Evolutionary conservation across 1,140 invertebrate species (phyloP).

Genomic region (Drosophila bipectinata): DNA sequence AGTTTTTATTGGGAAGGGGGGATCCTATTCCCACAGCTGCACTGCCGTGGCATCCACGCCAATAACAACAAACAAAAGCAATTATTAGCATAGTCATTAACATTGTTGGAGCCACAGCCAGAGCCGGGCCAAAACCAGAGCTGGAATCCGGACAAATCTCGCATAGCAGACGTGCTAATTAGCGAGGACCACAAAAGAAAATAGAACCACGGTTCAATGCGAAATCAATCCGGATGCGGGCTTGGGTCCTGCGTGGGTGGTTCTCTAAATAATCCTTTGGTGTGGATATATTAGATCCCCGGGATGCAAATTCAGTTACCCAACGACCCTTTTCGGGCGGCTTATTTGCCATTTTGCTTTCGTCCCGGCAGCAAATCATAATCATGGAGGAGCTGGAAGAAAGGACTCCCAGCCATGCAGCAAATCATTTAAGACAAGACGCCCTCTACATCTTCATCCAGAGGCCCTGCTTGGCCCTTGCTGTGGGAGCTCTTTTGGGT

Average conservation of each 20-base stretch:
- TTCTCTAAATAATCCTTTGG: conserved; percentile 32
- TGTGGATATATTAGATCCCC: too few species aligned
- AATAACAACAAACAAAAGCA: conserved; percentile 53
- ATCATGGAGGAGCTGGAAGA: conserved; percentile 5
- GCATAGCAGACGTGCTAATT: conserved; percentile 52
- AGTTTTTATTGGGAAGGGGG: conserved; percentile 38
- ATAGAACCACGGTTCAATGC: conserved; percentile 14
- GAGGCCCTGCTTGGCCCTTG: conserved; percentile 25
- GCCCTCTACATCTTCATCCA: conserved; percentile 27
- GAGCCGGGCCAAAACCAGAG: not conserved
- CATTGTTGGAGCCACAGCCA: conserved; percentile 16
- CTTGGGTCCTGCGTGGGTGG: conserved; percentile 12
- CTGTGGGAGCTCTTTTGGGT: conserved; percentile 15
- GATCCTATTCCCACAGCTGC: conserved; percentile 32
- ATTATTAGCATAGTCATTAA: conserved; percentile 71
- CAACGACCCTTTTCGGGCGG: conserved; percentile 28
- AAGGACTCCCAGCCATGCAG: conserved; percentile 13
- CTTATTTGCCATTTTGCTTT: conserved; percentile 43
- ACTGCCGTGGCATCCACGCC: conserved; percentile 5
- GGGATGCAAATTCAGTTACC: conserved; percentile 35
- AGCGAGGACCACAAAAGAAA: conserved; percentile 26
- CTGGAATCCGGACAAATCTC: conserved; percentile 30
- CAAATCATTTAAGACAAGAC: conserved; percentile 50
- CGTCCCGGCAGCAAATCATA: conserved; percentile 21
- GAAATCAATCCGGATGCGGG: conserved; percentile 49